A percentile compares a stretch with the other conserved stretches of the same genome.
These are phyloP conservation scores for Bilobella aurantiaca DNA, from an alignment of 1,140 invertebrate species.

Conservation along the genomic window DNA sequence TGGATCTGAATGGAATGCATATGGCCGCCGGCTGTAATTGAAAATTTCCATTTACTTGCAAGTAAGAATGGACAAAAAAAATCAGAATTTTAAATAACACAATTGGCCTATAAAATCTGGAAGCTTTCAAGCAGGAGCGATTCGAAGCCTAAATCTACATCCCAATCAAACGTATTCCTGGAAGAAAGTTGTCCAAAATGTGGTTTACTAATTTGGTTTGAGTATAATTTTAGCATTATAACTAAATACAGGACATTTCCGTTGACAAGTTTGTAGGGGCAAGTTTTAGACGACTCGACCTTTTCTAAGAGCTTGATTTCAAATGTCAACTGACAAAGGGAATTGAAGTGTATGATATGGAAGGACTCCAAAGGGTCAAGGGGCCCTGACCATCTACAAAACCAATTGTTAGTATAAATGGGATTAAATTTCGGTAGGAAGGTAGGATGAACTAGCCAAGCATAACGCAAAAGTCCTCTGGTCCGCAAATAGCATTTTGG, in stretches of 20 bases:
- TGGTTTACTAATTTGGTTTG: background rate
- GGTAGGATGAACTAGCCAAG: no score
- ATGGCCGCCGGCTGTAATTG: conserved; percentile 34
- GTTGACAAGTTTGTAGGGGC: no score
- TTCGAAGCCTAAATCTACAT: no score
- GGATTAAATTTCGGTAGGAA: no score
- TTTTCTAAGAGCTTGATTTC: background rate
- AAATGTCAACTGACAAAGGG: conserved; percentile 1
- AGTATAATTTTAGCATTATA: background rate
- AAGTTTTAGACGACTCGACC: no score
- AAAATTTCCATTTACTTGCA: background rate
- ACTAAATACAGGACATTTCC: background rate
- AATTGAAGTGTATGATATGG: background rate
- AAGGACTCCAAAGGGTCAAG: background rate
- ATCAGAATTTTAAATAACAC: no score
- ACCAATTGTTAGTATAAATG: background rate
- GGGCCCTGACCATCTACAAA: no score
- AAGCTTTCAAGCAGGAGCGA: no score
- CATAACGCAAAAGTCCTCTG: no score
- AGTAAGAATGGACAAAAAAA: conserved; percentile 1
- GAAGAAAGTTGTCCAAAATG: background rate
- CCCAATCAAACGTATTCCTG: no score
- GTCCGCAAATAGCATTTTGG: no score
- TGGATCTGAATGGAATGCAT: conserved; percentile 24
- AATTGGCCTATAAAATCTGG: no score